These are phyloP conservation scores for Sternarchorhynchus goeldii DNA, from an alignment of 2,797 vertebrate genomes.

Conservation along the genomic window DNA sequence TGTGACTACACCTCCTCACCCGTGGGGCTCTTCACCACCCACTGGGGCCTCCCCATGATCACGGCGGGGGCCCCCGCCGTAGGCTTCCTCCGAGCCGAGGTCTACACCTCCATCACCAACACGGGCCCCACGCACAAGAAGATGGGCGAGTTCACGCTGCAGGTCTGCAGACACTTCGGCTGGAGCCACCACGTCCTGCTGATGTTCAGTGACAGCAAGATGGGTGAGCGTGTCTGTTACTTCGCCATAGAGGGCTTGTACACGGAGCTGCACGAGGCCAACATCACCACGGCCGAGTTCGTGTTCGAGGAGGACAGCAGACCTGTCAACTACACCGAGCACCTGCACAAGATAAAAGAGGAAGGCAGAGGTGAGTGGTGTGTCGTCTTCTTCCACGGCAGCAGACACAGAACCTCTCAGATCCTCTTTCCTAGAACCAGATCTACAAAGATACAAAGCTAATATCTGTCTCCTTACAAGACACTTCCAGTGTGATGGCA, in stretches of 20 bases:
- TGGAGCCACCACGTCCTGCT: constrained; percentile 82
- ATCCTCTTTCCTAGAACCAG: too few relatives aligned
- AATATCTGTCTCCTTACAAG: neutral
- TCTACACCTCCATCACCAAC: constrained; percentile 83
- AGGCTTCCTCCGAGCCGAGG: constrained; percentile 74
- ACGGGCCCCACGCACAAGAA: constrained; percentile 89
- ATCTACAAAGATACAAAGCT: constrained; percentile 6
- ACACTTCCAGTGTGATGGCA: neutral
- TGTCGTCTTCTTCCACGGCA: neutral
- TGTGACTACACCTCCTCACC: constrained; percentile 88
- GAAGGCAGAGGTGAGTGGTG: constrained; percentile 81
- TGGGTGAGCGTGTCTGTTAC: constrained; percentile 82
- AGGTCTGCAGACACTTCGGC: constrained; percentile 81
- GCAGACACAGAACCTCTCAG: too few relatives aligned
- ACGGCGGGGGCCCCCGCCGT: constrained; percentile 86
- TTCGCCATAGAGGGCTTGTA: constrained; percentile 88
- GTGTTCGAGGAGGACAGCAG: constrained; percentile 75
- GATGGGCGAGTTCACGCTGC: constrained; percentile 81
- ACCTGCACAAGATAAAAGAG: constrained; percentile 76
- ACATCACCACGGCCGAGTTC: constrained; percentile 75
- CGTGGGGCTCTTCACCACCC: constrained; percentile 84
- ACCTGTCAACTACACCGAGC: constrained; percentile 74
- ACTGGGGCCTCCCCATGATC: constrained; percentile 88
- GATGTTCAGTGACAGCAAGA: constrained; percentile 80
- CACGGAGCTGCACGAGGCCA: constrained; percentile 71